These are phyloP conservation scores for Elegia similella DNA, from an alignment of 2,888 invertebrate species.

Conservation along the genomic window DNA sequence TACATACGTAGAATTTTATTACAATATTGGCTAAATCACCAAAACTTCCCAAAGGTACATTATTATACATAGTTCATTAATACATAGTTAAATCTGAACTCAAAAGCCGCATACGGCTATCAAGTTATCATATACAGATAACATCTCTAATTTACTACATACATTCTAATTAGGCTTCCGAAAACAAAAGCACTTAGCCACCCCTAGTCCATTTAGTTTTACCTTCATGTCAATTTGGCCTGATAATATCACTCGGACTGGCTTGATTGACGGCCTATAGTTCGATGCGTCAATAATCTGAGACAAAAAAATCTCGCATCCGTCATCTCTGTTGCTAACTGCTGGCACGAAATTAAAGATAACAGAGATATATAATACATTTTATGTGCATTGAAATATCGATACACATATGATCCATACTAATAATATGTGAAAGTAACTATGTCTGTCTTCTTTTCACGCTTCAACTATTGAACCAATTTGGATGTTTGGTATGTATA, in stretches of 20 bases:
- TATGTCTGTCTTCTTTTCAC: too few relatives aligned
- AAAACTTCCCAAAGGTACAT: too few relatives aligned
- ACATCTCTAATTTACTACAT: neutral
- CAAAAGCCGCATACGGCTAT: neutral
- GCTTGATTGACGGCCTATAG: constrained; percentile 57
- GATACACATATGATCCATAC: too few relatives aligned
- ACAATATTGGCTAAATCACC: too few relatives aligned
- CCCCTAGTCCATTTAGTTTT: constrained; percentile 14
- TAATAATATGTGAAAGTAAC: too few relatives aligned
- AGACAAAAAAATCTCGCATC: constrained; percentile 21
- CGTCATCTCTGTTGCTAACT: constrained; percentile 11
- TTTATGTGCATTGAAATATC: too few relatives aligned
- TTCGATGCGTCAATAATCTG: constrained; percentile 57
- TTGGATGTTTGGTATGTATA: too few relatives aligned
- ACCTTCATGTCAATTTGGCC: constrained; percentile 30
- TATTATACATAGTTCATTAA: neutral
- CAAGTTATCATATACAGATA: neutral
- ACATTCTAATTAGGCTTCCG: constrained; percentile 1
- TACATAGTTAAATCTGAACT: too few relatives aligned
- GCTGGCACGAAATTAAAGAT: neutral
- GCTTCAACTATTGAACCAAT: too few relatives aligned
- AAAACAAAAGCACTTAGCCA: constrained; percentile 12
- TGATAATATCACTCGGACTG: constrained; percentile 39
- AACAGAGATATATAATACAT: neutral
- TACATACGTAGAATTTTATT: too few relatives aligned